Percentiles rank a stretch among this genome's conserved stretches.
Evolutionary conservation across 2,888 invertebrate species (phyloP).

Genomic region (Athalia circularis): DNA sequence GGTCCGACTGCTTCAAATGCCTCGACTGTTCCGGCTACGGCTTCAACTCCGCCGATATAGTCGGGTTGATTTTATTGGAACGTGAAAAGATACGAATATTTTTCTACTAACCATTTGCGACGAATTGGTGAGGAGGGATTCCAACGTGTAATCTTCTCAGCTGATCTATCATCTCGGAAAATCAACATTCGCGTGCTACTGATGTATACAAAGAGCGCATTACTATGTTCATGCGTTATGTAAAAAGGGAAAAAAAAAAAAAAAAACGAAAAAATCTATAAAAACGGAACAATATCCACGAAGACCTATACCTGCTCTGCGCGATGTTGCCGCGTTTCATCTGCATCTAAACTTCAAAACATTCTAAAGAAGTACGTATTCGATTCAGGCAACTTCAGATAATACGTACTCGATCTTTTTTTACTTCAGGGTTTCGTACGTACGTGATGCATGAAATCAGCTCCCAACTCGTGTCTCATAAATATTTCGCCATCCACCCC

Average conservation of each 20-base stretch:
- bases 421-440: too few relatives aligned
- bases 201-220: too few relatives aligned
- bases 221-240: not conserved
- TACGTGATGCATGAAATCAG: constrained; percentile 27
- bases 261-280: too few relatives aligned
- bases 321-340: not conserved
- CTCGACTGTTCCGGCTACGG: constrained; percentile 62
- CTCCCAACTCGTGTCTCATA: too few relatives aligned
- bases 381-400: constrained; percentile 1
- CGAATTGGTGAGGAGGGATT: not conserved
- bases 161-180: too few relatives aligned
- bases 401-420: constrained; percentile 1
- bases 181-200: too few relatives aligned
- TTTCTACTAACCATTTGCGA: not conserved
- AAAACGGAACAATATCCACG: not conserved
- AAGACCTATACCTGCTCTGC: too few relatives aligned
- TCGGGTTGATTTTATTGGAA: constrained; percentile 1
- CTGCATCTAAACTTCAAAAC: not conserved
- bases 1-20: constrained; percentile 65
- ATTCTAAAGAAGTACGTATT: constrained; percentile 32
- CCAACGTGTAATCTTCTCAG: too few relatives aligned
- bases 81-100: constrained; percentile 9
- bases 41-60: constrained; percentile 65
- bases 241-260: not conserved
- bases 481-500: too few relatives aligned